Percentiles rank a stretch among this genome's conserved stretches.
Conservation (phyloP, 2,113 vertebrate species). For the Pagrus major region DNA sequence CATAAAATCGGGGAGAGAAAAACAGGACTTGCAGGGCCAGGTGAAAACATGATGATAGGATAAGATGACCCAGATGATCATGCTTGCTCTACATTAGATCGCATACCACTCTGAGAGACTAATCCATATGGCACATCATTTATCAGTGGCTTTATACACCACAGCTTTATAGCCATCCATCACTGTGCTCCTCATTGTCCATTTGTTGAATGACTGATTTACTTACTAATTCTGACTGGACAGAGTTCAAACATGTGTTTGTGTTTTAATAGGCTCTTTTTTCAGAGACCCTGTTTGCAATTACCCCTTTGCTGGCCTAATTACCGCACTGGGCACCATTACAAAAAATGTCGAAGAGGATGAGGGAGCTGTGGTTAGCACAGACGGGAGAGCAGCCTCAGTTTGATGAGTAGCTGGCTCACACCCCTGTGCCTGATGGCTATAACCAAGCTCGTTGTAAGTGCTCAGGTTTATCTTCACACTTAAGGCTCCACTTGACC, state of each 20-base stretch:
- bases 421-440: constrained; percentile 40
- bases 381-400: constrained; percentile 63
- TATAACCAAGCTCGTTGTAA: constrained; percentile 68
- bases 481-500: constrained; percentile 68
- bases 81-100: constrained; percentile 25
- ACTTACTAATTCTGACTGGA: constrained; percentile 64
- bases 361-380: constrained; percentile 70
- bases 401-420: constrained; percentile 73
- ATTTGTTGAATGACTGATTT: constrained; percentile 55
- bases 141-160: constrained; percentile 57
- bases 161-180: constrained; percentile 37
- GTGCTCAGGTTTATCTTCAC: constrained; percentile 74
- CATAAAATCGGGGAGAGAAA: not conserved
- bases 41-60: constrained; percentile 35
- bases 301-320: constrained; percentile 69
- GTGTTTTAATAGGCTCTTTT: constrained; percentile 73
- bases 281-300: constrained; percentile 73
- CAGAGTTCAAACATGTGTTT: constrained; percentile 73
- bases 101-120: constrained; percentile 20
- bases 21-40: constrained; percentile 2
- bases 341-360: constrained; percentile 72
- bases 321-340: constrained; percentile 74
- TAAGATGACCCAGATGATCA: constrained; percentile 43
- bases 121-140: constrained; percentile 54
- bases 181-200: constrained; percentile 46